A percentile compares a stretch with the other conserved stretches of the same genome.
These are phyloP conservation scores for Eubasilissa regina DNA, from an alignment of 1,140 invertebrate genomes.

Conservation along the genomic window DNA sequence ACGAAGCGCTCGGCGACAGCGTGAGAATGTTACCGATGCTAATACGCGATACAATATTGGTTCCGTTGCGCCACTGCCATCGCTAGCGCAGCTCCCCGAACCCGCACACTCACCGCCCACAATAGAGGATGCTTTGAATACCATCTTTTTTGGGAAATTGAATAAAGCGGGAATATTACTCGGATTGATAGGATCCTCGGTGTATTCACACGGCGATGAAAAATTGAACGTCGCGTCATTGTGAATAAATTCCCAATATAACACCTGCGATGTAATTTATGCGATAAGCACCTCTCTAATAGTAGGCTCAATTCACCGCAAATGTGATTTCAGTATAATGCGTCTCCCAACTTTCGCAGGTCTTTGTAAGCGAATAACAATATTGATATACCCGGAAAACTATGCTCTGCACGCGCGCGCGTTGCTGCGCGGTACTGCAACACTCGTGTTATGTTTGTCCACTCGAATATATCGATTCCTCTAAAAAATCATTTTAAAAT, in stretches of 20 bases:
- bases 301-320: not conserved
- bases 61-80: too few species aligned
- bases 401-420: too few species aligned
- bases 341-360: too few species aligned
- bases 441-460: too few species aligned
- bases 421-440: too few species aligned
- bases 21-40: too few species aligned
- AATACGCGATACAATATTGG: too few species aligned
- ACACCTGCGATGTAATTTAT: not conserved
- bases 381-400: too few species aligned
- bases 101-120: constrained; percentile 5
- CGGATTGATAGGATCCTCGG: constrained; percentile 8
- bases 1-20: too few species aligned
- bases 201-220: constrained; percentile 12
- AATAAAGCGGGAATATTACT: constrained; percentile 3
- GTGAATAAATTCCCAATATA: not conserved
- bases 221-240: not conserved
- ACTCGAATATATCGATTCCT: too few species aligned
- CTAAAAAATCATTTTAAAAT: too few species aligned
- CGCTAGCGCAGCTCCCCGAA: not conserved
- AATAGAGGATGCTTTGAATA: constrained; percentile 8
- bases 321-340: not conserved
- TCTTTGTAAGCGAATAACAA: too few species aligned
- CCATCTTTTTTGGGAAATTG: constrained; percentile 7
- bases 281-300: not conserved